Percentiles rank a stretch among this genome's conserved stretches.
phyloP scores from a whole-genome alignment of 2,797 vertebrate species.

The Pseudochirops cupreus region DNA sequence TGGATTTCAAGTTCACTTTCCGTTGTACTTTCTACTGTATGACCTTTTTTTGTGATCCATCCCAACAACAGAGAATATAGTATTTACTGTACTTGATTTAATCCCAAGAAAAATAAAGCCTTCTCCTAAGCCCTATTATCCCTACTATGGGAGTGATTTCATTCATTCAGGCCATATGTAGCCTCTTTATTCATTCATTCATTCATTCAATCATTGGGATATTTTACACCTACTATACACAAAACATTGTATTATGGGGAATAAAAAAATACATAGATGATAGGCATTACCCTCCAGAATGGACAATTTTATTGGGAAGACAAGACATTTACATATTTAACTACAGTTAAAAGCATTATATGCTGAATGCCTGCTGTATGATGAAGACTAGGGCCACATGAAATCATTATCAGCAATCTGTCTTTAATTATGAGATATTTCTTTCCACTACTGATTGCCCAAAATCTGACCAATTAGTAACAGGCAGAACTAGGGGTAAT shows the following conservation, averaged over 20 bases:
- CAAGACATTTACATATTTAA: slow-evolving; percentile 6
- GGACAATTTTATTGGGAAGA: background rate
- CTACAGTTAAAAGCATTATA: background rate
- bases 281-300: background rate
- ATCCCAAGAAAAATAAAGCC: slow-evolving; percentile 1
- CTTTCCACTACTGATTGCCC: slow-evolving; percentile 4
- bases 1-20: slow-evolving; percentile 11
- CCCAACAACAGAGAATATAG: background rate
- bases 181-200: background rate
- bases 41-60: slow-evolving; percentile 29
- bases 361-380: background rate
- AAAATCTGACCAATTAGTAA: slow-evolving; percentile 5
- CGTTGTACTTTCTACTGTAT: slow-evolving; percentile 7
- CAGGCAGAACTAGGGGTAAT: background rate
- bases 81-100: background rate
- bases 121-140: background rate
- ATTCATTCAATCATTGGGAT: background rate
- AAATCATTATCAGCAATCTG: background rate
- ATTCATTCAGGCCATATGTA: background rate
- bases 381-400: background rate
- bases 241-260: background rate
- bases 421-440: slow-evolving; percentile 42
- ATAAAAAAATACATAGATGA: background rate
- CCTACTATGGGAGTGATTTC: slow-evolving; percentile 13
- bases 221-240: background rate